A percentile compares a stretch with the other conserved stretches of the same genome.
Conservation (phyloP, 2,797 vertebrate genomes). For the Champsocephalus gunnari region DNA sequence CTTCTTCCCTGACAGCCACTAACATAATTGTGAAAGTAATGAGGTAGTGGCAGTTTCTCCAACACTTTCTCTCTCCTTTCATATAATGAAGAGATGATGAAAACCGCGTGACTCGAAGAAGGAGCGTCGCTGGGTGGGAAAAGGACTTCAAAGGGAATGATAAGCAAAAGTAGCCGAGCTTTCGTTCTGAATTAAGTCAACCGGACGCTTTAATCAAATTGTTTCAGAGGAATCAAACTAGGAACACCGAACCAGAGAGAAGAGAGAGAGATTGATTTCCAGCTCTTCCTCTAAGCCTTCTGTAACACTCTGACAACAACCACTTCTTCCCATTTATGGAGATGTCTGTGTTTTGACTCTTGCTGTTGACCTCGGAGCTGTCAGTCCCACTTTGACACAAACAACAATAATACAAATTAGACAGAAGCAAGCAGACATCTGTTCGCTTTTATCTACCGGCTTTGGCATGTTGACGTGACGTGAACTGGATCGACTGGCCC, state of each 20-base stretch:
- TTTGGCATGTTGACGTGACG: not conserved
- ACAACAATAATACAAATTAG: not conserved
- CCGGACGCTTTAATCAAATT: slow-evolving; percentile 81
- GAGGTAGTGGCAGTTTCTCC: slow-evolving; percentile 61
- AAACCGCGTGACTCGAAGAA: slow-evolving; percentile 75
- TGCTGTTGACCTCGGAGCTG: slow-evolving; percentile 19
- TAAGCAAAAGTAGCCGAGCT: slow-evolving; percentile 75
- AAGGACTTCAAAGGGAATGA: slow-evolving; percentile 82
- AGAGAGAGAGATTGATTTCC: slow-evolving; percentile 50
- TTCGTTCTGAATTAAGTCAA: slow-evolving; percentile 79
- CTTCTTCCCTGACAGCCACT: slow-evolving; percentile 78
- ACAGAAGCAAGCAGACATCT: not conserved
- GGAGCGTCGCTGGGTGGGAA: slow-evolving; percentile 62
- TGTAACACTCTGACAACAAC: slow-evolving; percentile 19
- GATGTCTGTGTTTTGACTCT: slow-evolving; percentile 16
- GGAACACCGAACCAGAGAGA: slow-evolving; percentile 49
- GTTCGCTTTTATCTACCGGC: not conserved
- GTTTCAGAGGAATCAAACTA: slow-evolving; percentile 79
- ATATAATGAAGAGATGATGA: slow-evolving; percentile 75
- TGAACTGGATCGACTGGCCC: not conserved
- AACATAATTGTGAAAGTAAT: slow-evolving; percentile 82
- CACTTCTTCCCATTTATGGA: slow-evolving; percentile 31
- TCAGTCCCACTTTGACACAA: slow-evolving; percentile 2
- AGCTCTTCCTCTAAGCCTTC: slow-evolving; percentile 28
- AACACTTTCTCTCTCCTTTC: slow-evolving; percentile 52